Evolutionary conservation across 2,797 vertebrate genomes (phyloP), one percentile per base, ranked within the genome.

Genomic region (Macropodus opercularis): DNA sequence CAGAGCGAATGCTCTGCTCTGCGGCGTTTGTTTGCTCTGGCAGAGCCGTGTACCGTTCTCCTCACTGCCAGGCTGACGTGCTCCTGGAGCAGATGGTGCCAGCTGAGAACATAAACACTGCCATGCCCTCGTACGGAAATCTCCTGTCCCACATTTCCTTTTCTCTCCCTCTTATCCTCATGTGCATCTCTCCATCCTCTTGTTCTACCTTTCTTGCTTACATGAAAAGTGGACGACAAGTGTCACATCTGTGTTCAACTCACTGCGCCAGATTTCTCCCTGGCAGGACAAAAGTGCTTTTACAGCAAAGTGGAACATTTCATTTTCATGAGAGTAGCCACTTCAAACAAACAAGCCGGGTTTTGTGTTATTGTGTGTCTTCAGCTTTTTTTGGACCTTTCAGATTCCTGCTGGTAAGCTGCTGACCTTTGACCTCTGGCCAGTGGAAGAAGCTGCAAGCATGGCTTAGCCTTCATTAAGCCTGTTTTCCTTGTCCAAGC

Each of bases 61-160:
- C 50, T 75, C 17, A 10, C 74, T 85, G 83, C 85, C 86, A 80
- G 74, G 64, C 71, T 60, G 69, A 79, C 74, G 15, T 78, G 63
- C 73, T 90, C 68, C 83, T 80, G 76, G 63, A 90, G 72, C 90
- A 92, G 90, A 91, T 91, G 91, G 89, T 73, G 48, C 75, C 47
- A 69, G 68, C 86, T 59, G 84, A 79, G 79, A 88, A 85, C 83
- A 81, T 54, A 63, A 89, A 75, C 62, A 46, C 72, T 69, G 70
- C 78, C 77, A 69, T 87, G 86, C 68, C 88, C 85, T 88, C 90
- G 84, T 80, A 80, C 46, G 51, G 50, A 65, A 79, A 67, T 78
- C 35, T 79, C 49, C 51, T 62, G 72, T 63, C 36, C 50, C 14
- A 62, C 46, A 59, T 63, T 24, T 27, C 22, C 11, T 51, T 55